Evolutionary conservation across 92 coral and sea anemone genomes (phyloP).

Genomic region (Desmophyllum pertusum): DNA sequence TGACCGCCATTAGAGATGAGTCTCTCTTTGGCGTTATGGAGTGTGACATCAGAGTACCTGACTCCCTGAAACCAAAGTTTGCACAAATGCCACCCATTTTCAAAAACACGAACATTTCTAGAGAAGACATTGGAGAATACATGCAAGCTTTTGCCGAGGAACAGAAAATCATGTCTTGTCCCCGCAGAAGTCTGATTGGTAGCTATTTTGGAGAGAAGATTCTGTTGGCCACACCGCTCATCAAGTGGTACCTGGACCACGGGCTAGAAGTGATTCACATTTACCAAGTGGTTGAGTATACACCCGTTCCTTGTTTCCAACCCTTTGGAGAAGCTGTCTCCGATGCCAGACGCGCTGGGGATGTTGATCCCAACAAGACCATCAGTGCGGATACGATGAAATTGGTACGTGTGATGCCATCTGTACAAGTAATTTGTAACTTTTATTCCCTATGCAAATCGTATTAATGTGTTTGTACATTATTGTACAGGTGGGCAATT

Average conservation of each 20-base stretch:
- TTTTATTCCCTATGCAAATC: no score
- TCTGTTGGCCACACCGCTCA: slow-evolving; percentile 45
- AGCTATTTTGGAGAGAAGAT: slow-evolving; percentile 31
- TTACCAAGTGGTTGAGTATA: no score
- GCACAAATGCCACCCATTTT: no score
- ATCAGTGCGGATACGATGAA: not conserved
- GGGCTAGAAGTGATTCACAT: slow-evolving; percentile 52
- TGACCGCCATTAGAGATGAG: slow-evolving; percentile 30
- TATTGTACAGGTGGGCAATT: slow-evolving; percentile 45
- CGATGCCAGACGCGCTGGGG: not conserved
- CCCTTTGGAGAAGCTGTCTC: slow-evolving; percentile 38
- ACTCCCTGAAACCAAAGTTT: no score
- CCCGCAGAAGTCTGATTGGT: slow-evolving; percentile 40
- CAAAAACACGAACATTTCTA: no score
- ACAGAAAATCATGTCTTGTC: slow-evolving; percentile 19
- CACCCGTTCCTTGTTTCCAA: slow-evolving; percentile 12
- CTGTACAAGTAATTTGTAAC: no score
- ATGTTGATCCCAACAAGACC: not conserved
- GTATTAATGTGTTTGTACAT: no score
- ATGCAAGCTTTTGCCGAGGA: slow-evolving; percentile 55
- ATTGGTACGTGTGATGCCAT: not conserved
- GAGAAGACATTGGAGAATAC: no score
- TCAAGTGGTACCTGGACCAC: slow-evolving; percentile 57
- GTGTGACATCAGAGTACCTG: no score
- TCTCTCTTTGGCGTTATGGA: no score